Evolutionary conservation across 1,140 invertebrate species (phyloP), one percentile per base, ranked within the genome.

Genomic region (Popillia japonica): DNA sequence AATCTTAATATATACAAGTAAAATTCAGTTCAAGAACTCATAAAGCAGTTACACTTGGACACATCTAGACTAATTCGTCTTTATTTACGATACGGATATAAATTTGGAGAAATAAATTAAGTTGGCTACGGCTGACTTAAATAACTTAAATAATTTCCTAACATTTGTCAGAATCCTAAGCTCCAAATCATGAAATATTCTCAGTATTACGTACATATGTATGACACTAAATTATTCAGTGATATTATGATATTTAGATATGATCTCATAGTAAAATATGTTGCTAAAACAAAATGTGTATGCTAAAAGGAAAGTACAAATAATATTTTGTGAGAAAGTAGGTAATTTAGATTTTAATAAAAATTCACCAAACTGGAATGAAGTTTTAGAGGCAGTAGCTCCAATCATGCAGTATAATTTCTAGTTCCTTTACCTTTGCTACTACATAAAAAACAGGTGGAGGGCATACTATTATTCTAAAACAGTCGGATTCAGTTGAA

Each of bases 401-500:
- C 9, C 61, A 20, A 9, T 68, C 2, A 2, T 2, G 20, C 61
- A 23, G 6, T 48, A 23, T 34, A n/a, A 22, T 34, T 27, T 68
- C 0, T 68, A 23, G 20, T 8, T 68, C 8, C 27, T 34, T n/a
- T 23, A 23, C 6, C 9, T 68, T 23, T 34, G 61, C 22, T 11
- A 34, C 20, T 20, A n/a, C 14, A 55, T 55, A 55, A 10, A 78
- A 78, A 82, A 81, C 82, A 83, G 82, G 82, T 83, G 82, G 81
- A 82, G 80, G 78, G 80, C 74, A 80, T 78, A 34, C 27, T 34
- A 68, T 77, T 81, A 78, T 80, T 80, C 79, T 81, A 77, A 81
- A 78, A 23, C 79, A 80, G 79, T 83, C 79, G 77, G 78, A 79
- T 83, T 80, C 79, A 79, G 82, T 80, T 83, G 79, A 83, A 80